Conservation (phyloP, 1,140 invertebrate genomes). For the Drosophila funebris region DNA sequence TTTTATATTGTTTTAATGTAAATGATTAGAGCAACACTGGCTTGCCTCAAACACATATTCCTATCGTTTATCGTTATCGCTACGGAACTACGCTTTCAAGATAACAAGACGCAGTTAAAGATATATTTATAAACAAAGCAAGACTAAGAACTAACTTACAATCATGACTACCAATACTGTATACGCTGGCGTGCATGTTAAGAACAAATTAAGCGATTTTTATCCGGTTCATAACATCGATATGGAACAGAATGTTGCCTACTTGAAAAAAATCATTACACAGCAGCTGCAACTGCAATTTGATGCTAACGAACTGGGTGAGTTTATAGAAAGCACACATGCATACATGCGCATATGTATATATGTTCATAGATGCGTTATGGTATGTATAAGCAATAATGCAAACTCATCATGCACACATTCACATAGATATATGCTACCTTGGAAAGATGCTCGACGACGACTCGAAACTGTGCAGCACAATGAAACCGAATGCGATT, state of each 20-base stretch:
- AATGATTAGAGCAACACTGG: slow-evolving; percentile 26
- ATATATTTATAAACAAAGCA: slow-evolving; percentile 34
- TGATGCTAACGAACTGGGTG: slow-evolving; percentile 71
- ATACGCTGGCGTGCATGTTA: slow-evolving; percentile 66
- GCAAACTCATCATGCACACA: slow-evolving; percentile 57
- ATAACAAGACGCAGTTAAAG: slow-evolving; percentile 17
- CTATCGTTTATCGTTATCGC: slow-evolving; percentile 29
- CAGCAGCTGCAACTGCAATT: slow-evolving; percentile 66
- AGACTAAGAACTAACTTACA: not conserved
- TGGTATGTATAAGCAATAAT: slow-evolving; percentile 3
- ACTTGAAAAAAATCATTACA: slow-evolving; percentile 64
- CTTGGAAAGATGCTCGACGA: slow-evolving; percentile 68
- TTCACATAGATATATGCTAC: slow-evolving; percentile 65
- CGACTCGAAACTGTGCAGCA: slow-evolving; percentile 28
- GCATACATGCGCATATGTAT: not conserved
- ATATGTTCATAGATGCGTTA: not conserved
- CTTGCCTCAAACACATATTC: not conserved
- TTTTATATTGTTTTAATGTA: not conserved
- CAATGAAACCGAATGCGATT: slow-evolving; percentile 62
- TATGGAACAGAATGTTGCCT: slow-evolving; percentile 61
- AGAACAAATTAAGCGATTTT: slow-evolving; percentile 73
- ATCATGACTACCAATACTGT: slow-evolving; percentile 51
- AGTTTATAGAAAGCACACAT: slow-evolving; percentile 25
- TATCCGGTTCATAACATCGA: slow-evolving; percentile 71
- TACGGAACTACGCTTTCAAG: slow-evolving; percentile 14